These are phyloP conservation scores for Drosophila lini DNA, from an alignment of 1,140 invertebrate species.

Conservation along the genomic window DNA sequence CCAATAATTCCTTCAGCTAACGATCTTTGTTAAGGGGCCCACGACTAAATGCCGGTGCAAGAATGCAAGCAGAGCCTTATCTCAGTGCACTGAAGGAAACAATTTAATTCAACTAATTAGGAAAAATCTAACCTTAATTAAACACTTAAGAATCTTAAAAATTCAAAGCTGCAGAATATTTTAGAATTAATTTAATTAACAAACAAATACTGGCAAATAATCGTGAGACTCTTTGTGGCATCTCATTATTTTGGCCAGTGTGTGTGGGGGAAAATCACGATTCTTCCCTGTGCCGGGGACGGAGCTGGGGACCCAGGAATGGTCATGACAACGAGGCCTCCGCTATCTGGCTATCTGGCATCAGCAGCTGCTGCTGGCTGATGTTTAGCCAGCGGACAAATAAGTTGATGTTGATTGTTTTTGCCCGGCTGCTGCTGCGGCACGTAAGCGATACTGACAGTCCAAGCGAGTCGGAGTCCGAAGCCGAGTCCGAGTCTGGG, in stretches of 20 bases:
- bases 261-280: conserved; percentile 47
- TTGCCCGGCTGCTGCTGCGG: conserved; percentile 47
- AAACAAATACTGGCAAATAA: neutral
- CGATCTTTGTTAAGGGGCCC: conserved; percentile 42
- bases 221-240: neutral
- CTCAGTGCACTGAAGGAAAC: conserved; percentile 6
- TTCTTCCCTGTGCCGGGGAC: conserved; percentile 22
- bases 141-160: neutral
- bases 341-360: conserved; percentile 42
- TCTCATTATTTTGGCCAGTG: conserved; percentile 18
- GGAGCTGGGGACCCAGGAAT: conserved; percentile 29
- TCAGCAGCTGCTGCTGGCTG: conserved; percentile 40
- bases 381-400: conserved; percentile 72
- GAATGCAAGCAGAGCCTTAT: conserved; percentile 39
- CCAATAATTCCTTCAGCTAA: conserved; percentile 43
- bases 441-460: conserved; percentile 78
- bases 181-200: neutral
- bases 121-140: neutral
- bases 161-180: neutral
- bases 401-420: conserved; percentile 74
- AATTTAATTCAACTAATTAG: neutral
- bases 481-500: conserved; percentile 14
- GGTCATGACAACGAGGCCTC: conserved; percentile 40
- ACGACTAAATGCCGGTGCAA: conserved; percentile 35
- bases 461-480: conserved; percentile 10